Evolutionary conservation across 1,140 invertebrate species (phyloP), one percentile per base, ranked within the genome.

Genomic region (Neodiprion lecontei): DNA sequence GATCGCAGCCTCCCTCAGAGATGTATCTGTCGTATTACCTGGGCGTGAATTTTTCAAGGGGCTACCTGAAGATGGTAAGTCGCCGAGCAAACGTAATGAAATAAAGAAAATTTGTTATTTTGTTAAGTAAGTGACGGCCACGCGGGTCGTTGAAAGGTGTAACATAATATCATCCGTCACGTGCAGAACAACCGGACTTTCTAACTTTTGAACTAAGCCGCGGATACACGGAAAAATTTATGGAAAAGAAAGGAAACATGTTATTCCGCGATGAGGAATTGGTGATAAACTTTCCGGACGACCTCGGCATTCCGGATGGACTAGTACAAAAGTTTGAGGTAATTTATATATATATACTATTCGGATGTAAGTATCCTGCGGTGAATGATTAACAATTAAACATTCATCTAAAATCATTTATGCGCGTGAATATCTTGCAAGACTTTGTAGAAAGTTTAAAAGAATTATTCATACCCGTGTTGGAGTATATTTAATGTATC

Each of bases 291-390:
- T 77, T 77, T 53, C 78, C 78, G 1, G 78, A 77, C 12, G 75
- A 50, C 47, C 53, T 79, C 5, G 78, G 72, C n/a, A 79, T 79
- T 28, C 47, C 72, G n/a, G 66, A 74, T 9, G 69, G 74, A 48
- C 53, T 73, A 40, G 4, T 77, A 14, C 23, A 77, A 40, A 77
- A 79, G 67, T 79, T 77, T 68, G 65, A 75, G 73, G 76, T 79
- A 70, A 78, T 71, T 71, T 17, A 47, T 23, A 23, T 7, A 78
- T 50, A 50, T 17, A 47, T 23, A 23, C 11, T 69, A 14, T 23
- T 12, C 40, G 7, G 61, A 65, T 14, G 17, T 65, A 14, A 65
- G 17, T 40, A 40, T 40, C 1, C 28, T 40, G 28, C 28, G 28
- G 28, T 4, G 28, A 40, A 65, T 65, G 5, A 7, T 70, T 48